Conservation (phyloP, 2,888 invertebrate genomes). For the Leptinotarsa rubiginosa region DNA sequence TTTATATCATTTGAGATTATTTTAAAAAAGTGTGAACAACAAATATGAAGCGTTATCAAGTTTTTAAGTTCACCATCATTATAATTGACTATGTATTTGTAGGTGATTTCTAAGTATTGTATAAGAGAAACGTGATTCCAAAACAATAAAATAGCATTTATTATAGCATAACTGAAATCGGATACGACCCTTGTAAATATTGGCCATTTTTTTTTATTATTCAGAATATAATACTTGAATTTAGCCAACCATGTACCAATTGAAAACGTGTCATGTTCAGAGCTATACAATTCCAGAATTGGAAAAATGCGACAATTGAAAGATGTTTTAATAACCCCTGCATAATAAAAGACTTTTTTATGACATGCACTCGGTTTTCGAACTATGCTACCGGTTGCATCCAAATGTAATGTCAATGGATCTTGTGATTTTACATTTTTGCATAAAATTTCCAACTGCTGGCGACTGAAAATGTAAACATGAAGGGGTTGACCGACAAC, state of each 20-base stretch:
- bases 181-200: constrained; percentile 1
- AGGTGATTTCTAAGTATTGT: neutral
- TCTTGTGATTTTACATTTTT: too few relatives aligned
- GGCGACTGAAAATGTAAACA: too few relatives aligned
- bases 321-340: neutral
- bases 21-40: constrained; percentile 18
- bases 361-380: neutral
- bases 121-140: neutral
- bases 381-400: neutral
- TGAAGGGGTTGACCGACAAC: neutral
- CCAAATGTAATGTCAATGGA: neutral
- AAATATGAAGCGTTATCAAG: neutral
- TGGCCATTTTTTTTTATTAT: constrained; percentile 5
- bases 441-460: too few relatives aligned
- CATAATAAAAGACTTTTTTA: constrained; percentile 11
- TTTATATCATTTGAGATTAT: constrained; percentile 9
- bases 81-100: neutral
- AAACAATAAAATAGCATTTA: constrained; percentile 16
- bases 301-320: constrained; percentile 6
- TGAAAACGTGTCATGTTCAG: neutral
- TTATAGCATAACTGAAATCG: constrained; percentile 18
- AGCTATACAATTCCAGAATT: neutral
- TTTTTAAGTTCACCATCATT: neutral
- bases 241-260: constrained; percentile 6
- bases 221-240: neutral